Evolutionary conservation across 2,113 vertebrate genomes (phyloP), one percentile per base, ranked within the genome.

Genomic region (Eulacestoma nigropectus): DNA sequence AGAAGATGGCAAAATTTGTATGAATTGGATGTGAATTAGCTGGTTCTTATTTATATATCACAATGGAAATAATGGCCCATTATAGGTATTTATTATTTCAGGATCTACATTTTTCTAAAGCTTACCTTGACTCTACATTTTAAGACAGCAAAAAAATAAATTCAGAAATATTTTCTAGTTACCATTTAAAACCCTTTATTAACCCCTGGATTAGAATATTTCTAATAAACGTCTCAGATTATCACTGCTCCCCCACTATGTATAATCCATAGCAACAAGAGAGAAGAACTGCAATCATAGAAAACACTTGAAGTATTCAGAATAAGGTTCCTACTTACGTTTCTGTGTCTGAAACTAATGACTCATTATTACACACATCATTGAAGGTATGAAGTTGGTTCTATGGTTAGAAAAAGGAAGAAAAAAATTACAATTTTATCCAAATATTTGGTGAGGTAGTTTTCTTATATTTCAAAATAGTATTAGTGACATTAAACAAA

Each of bases 341-440:
- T 98, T 99, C 99, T 46, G 99, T 99, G 97, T 99, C 99, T 46
- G 99, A 99, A 96, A 99, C 99, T 97, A 99, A 98, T 32, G 99
- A 99, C 97, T 99, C 99, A 89, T 99, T 99, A 98, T 99, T 99
- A 98, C 99, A 99, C 96, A 99, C 99, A 94, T 99, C 99, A 85
- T 99, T 99, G 97, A 99, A 99, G 83, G 99, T 99, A 97, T 99
- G 99, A 89, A 99, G 99, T 95, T 99, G 99, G 97, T 99, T 99
- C 99, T 99, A 97, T 2, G 82, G 96, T 96, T 73, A 95, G 88
- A 97, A 95, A 97, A 89, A 97, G 50, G 97, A 74, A 97, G 70
- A 94, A 64, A 88, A 93, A 89, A 53, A 88, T 76, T 89, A 96
- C 88, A 90, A 84, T 65, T 73, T 74, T 67, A 57, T 80, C 73